These are phyloP conservation scores for Zeus faber DNA, from an alignment of 2,113 vertebrate species.

Conservation along the genomic window DNA sequence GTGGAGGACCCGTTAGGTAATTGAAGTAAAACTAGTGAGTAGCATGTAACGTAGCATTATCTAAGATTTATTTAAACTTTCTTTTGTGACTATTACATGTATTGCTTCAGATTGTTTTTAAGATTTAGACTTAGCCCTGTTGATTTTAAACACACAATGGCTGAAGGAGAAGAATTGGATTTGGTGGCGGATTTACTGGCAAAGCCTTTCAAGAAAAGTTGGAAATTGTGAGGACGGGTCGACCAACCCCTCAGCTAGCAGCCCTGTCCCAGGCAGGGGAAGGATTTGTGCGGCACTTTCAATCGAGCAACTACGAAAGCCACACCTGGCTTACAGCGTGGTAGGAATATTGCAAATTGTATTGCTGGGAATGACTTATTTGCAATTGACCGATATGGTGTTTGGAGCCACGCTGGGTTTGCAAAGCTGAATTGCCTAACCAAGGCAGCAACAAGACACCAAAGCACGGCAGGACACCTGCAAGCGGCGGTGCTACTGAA, in stretches of 20 bases:
- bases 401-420: too few species aligned
- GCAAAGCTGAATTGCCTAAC: not conserved
- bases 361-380: too few species aligned
- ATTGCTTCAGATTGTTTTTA: too few species aligned
- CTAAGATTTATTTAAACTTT: too few species aligned
- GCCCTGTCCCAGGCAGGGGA: not conserved
- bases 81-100: too few species aligned
- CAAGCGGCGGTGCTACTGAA: slow-evolving; percentile 8
- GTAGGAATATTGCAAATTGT: too few species aligned
- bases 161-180: slow-evolving; percentile 7
- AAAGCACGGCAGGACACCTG: slow-evolving; percentile 3
- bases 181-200: not conserved
- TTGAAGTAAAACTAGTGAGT: too few species aligned
- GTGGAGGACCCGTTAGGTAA: not conserved
- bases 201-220: slow-evolving; percentile 6
- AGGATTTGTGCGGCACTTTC: slow-evolving; percentile 2
- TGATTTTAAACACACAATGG: not conserved
- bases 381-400: too few species aligned
- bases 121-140: too few species aligned
- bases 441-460: slow-evolving; percentile 15
- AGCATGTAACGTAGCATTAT: too few species aligned
- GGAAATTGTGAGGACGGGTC: slow-evolving; percentile 1
- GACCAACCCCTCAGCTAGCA: slow-evolving; percentile 3
- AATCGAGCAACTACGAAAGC: not conserved
- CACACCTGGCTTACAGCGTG: slow-evolving; percentile 4